Evolutionary conservation across 2,888 invertebrate genomes (phyloP), one percentile per base, ranked within the genome.

Genomic region (Lordiphosa andalusiaca): DNA sequence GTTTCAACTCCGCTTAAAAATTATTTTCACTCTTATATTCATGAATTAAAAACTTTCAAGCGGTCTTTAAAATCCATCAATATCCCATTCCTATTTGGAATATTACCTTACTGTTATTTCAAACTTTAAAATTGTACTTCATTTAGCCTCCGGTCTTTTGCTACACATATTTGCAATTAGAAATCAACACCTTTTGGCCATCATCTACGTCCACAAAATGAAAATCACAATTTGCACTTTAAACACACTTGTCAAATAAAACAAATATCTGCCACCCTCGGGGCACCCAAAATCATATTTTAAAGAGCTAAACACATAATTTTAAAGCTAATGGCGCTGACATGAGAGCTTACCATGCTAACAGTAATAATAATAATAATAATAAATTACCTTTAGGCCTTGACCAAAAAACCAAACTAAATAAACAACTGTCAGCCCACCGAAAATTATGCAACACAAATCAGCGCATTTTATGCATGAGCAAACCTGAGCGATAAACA

Each of bases 381-480:
- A 68, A 61, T 19, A 33, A n/a, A 36, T 37, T 59, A 62, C 60
- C 62, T 57, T 55, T 42, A 39, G 57, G 60, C 36, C 10, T 13
- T 23, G 12, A 6, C 9, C 10, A 35, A 21, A 39, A 51, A 44
- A 63, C 56, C 58, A 49, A 67, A 59, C 50, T 56, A 66, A 77
- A 69, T 74, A 60, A 64, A 62, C 67, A 78, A 44, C 41, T 38
- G 38, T 25, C 48, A 44, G 53, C 33, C 30, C 30, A 35, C 50
- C 65, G 37, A 52, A 72, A 77, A 70, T 66, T 64, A 80, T 80
- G 76, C 84, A 68, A 57, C 54, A 46, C 46, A 76, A 71, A 76
- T 80, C 77, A 73, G 84, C 61, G 66, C 55, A 67, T 73, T 83
- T 67, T 60, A 61, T 80, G 76, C 73, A 63, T 80, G 76, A 61